Conservation (phyloP, 2,797 vertebrate species). For the Acanthis flammea region DNA sequence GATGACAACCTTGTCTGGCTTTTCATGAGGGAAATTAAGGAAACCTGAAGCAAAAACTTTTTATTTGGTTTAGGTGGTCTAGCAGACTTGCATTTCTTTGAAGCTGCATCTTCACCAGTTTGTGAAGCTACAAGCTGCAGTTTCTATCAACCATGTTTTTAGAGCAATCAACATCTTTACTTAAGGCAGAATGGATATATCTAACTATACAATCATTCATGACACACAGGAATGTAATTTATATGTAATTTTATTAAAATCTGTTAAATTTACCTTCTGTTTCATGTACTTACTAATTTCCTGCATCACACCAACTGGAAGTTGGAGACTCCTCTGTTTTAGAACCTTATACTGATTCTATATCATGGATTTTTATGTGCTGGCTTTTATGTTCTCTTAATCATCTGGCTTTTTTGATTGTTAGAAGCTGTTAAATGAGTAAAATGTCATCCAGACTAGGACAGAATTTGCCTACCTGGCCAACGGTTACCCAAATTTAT, state of each 20-base stretch:
- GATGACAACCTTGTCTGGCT: background rate
- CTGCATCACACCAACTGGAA: background rate
- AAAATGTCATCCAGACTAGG: background rate
- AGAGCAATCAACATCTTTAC: background rate
- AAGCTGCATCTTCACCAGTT: background rate
- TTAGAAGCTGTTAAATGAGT: background rate
- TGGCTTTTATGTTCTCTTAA: background rate
- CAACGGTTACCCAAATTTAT: background rate
- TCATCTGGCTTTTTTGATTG: background rate
- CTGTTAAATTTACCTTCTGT: background rate
- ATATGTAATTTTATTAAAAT: constrained; percentile 28
- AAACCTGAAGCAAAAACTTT: background rate
- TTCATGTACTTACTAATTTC: background rate
- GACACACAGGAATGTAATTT: background rate
- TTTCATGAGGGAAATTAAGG: background rate
- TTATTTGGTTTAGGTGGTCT: background rate
- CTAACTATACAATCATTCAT: background rate
- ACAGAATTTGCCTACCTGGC: background rate
- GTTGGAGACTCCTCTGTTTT: background rate
- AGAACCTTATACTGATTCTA: background rate
- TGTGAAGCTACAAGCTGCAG: background rate
- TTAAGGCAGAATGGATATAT: background rate
- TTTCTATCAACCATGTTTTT: background rate
- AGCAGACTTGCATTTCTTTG: background rate
- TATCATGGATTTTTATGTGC: background rate